These are phyloP conservation scores for Elymnias hypermnestra DNA, from an alignment of 1,140 invertebrate species.

Conservation along the genomic window DNA sequence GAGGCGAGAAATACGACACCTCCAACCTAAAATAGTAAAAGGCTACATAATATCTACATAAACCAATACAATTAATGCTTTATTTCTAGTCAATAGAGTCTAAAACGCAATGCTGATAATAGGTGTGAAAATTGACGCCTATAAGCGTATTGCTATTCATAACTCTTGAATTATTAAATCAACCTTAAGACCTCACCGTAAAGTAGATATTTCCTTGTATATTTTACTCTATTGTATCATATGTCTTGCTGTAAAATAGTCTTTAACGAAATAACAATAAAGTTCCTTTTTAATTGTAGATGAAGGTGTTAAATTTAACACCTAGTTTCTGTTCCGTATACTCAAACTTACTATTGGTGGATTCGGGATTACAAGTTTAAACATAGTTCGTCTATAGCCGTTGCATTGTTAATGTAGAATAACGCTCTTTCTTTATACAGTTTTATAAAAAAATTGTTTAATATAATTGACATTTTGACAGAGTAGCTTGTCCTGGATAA, in stretches of 20 bases:
- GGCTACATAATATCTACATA: constrained; percentile 17
- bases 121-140: constrained; percentile 74
- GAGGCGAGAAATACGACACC: constrained; percentile 70
- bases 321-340: constrained; percentile 41
- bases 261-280: no score
- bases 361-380: no score
- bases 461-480: no score
- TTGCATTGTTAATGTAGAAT: no score
- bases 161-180: constrained; percentile 4
- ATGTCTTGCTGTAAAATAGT: not conserved
- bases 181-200: constrained; percentile 26
- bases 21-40: constrained; percentile 30
- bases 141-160: constrained; percentile 33
- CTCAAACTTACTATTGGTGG: constrained; percentile 36
- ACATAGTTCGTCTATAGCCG: no score
- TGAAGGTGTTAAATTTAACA: constrained; percentile 64
- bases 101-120: constrained; percentile 13
- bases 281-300: constrained; percentile 17
- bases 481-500: no score
- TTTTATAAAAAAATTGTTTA: no score
- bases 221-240: constrained; percentile 28
- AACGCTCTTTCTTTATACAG: no score
- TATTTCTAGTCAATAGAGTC: constrained; percentile 11
- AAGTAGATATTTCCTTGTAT: constrained; percentile 22
- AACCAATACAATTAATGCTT: constrained; percentile 18